Evolutionary conservation across 2,113 vertebrate genomes (phyloP).

Genomic region (Mus spicilegus): DNA sequence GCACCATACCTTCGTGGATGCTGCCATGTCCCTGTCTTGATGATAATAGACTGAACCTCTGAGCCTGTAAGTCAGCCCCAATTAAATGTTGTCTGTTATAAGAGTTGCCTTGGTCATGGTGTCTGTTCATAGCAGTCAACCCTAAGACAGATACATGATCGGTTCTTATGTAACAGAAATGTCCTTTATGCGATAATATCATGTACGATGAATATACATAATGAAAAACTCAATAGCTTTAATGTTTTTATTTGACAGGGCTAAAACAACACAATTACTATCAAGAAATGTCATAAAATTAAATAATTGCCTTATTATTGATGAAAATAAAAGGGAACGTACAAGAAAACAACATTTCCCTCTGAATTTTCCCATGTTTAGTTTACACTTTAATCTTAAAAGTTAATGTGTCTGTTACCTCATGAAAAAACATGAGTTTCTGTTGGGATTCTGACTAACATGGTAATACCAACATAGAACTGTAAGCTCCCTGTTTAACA

Average conservation of each 20-base stretch:
- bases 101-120: no score
- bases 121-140: no score
- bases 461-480: background rate
- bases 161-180: no score
- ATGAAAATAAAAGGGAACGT: background rate
- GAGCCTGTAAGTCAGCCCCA: no score
- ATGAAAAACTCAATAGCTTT: background rate
- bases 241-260: background rate
- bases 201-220: background rate
- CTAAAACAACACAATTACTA: background rate
- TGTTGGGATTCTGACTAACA: slow-evolving; percentile 4
- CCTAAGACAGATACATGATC: background rate
- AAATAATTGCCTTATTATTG: background rate
- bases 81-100: no score
- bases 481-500: background rate
- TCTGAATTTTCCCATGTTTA: slow-evolving; percentile 20
- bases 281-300: background rate
- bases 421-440: background rate
- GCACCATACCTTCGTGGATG: no score
- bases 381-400: slow-evolving; percentile 24
- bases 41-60: no score
- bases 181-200: no score
- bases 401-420: background rate
- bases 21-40: no score
- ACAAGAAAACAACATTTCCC: background rate